Evolutionary conservation across 2,888 invertebrate genomes (phyloP), one percentile per base, ranked within the genome.

Genomic region (Meiosimyza platycephala): DNA sequence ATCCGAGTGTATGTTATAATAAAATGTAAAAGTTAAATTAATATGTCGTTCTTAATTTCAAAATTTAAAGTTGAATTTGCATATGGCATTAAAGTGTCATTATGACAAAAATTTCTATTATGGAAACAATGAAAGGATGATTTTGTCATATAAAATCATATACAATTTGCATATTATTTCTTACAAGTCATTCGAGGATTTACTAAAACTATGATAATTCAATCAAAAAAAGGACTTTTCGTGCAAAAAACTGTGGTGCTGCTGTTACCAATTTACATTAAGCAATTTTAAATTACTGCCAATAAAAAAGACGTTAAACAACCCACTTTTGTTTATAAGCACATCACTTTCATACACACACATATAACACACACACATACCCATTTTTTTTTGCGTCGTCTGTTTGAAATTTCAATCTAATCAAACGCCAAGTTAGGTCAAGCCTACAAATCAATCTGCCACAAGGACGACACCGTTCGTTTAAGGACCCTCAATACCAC

Each of bases 391-490:
- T 22, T 22, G 22, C 2, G 1, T 22, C 28, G 28, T 28, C 67
- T 64, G 72, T 74, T 78, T 83, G 80, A 83, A 83, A 84, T 82
- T 84, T 82, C 83, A 83, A 84, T 84, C 83, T 84, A 85, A 84
- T 84, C 83, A 84, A 83, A 83, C 79, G 84, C 76, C 83, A 79
- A 81, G 76, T 76, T 63, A 75, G 78, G 78, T 77, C 80, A 81
- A 80, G 80, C 80, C 80, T 83, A 85, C 84, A 80, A 85, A 84
- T 85, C 84, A 84, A 85, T 85, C 84, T 84, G 78, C 74, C 72
- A 74, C 74, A 74, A 76, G 77, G 76, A 75, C 48, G 67, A 73
- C 16, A 18, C 15, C 40, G 40, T 40, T 40, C 40, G 9, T 40
- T 40, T 40, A 40, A 40, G 40, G 40, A 40, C 40, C 28, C 9